phyloP scores from a whole-genome alignment of 92 coral and sea anemone species.

The Ricordea florida region DNA sequence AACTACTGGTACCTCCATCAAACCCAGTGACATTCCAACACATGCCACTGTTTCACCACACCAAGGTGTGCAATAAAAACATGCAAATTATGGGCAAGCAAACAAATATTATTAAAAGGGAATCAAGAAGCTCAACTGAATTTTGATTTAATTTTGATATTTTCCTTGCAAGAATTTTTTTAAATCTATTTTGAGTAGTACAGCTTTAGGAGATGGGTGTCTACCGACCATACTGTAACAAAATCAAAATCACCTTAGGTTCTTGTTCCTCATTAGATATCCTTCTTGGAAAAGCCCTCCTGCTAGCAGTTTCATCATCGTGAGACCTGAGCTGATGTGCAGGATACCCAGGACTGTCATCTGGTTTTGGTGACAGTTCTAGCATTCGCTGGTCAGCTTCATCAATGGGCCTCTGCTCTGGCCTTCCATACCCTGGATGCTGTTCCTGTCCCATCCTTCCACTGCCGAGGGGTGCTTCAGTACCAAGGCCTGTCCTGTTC shows the following conservation, averaged over 20 bases:
- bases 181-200: no score
- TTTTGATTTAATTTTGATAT: no score
- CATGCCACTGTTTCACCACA: no score
- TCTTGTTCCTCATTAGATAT: slow-evolving; percentile 1
- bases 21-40: no score
- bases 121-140: no score
- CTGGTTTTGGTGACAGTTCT: neutral
- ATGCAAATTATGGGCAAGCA: no score
- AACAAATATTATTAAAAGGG: no score
- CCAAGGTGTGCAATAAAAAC: no score
- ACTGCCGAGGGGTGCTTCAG: neutral
- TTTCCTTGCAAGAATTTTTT: no score
- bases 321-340: neutral
- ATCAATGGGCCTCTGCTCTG: neutral
- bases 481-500: neutral
- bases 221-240: no score
- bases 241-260: slow-evolving; percentile 27
- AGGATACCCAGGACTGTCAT: slow-evolving; percentile 2
- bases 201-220: no score
- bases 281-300: slow-evolving; percentile 3
- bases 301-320: slow-evolving; percentile 6
- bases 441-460: neutral
- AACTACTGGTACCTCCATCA: no score
- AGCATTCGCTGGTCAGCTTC: neutral
- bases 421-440: neutral